Base-by-base conservation (phyloP, 1,140 invertebrate species). In the Himalopsyche phryganea region DNA sequence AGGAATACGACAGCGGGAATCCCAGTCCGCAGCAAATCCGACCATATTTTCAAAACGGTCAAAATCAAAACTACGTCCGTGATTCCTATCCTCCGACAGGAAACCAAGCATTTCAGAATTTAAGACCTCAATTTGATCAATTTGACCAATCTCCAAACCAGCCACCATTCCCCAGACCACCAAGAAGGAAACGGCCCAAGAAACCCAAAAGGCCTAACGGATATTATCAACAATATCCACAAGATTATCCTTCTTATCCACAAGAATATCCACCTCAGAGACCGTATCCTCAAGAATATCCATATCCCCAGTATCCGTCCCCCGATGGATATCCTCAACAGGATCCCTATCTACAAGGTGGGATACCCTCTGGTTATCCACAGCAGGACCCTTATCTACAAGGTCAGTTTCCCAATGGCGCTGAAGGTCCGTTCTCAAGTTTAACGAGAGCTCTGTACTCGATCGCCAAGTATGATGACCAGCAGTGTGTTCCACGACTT, bases 401-500 rank as follows among this genome's bases (percentile, higher is more conserved):
- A 15, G 45, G 45, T 9, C 36, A 57, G 15, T 33, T 41, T 44
- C 40, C 55, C 1, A 17, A 42, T 7, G 17, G 19, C 11, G 45
- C 47, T 41, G 44, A 56, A 10, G 53, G 53, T 42, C 54, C 59
- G 6, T 61, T 65, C 6, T 50, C 50, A 10, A 58, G 42, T 14
- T 50, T 76, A 65, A 76, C 74, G 48, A 75, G 80, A 55, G 86
- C 85, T 20, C 69, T 91, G 54, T 80, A 80, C 50, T 87, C 88
- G 38, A 87, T 91, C 60, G 83, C 86, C 48, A 74, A 78, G 64
- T 83, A 89, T 71, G 89, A 91, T 68, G 87, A 90, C 69, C 76
- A 84, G 47, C 82, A 87, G 65, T 91, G 89, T 68, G 85, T 91
- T 42, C 84, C 88, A 2, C 80, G 87, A 69, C 77, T 91, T 58